phyloP scores from a whole-genome alignment of 2,797 vertebrate species.

The Sarcophilus harrisii region DNA sequence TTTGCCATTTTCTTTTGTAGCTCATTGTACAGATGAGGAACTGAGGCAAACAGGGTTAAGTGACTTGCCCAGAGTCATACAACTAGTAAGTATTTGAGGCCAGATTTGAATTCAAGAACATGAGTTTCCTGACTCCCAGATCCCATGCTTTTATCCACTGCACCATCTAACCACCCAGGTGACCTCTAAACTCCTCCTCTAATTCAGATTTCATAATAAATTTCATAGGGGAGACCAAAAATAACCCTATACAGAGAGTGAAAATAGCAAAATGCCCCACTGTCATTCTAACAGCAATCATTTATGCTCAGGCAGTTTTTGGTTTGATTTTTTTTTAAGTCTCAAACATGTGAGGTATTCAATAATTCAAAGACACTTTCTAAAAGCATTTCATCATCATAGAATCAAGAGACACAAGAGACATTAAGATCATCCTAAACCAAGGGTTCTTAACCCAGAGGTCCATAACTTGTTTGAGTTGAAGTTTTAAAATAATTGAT shows the following conservation, averaged over 20 bases:
- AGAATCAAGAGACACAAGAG: background rate
- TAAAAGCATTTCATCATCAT: background rate
- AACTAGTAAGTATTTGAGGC: no score
- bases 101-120: background rate
- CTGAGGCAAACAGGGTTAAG: background rate
- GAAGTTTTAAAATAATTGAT: background rate
- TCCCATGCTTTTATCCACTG: background rate
- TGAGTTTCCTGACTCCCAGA: background rate
- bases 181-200: background rate
- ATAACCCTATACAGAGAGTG: background rate
- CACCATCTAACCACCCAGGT: background rate
- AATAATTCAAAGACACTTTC: background rate
- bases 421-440: background rate
- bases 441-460: background rate
- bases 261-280: background rate
- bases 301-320: background rate
- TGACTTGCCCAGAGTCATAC: background rate
- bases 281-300: background rate
- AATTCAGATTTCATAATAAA: background rate
- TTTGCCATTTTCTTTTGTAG: background rate
- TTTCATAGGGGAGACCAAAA: background rate
- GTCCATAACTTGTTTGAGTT: background rate
- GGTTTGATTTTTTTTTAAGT: background rate
- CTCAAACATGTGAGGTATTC: background rate
- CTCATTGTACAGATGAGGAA: background rate